Conservation (phyloP, 2,888 invertebrate species). For the Latrodectus elegans region DNA sequence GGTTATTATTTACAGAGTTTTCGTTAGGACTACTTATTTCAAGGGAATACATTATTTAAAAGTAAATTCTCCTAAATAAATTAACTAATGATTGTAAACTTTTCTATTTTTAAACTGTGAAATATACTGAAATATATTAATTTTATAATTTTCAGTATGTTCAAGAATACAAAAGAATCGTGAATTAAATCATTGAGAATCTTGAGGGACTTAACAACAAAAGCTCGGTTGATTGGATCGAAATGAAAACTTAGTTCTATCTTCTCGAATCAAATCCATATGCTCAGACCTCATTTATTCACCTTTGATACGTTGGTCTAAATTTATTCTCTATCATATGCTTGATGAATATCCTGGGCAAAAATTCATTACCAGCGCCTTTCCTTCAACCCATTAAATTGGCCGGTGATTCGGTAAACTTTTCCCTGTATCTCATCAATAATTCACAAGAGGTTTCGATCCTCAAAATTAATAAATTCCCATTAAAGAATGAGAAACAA, state of each 20-base stretch:
- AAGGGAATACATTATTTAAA: too few species aligned
- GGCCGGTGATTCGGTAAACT: background rate
- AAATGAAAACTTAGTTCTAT: slow-evolving; percentile 44
- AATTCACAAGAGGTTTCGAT: slow-evolving; percentile 40
- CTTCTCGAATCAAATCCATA: slow-evolving; percentile 38
- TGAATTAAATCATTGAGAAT: too few species aligned
- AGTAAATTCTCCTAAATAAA: too few species aligned
- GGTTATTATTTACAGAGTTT: too few species aligned
- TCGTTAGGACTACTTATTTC: too few species aligned
- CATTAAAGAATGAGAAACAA: slow-evolving; percentile 61
- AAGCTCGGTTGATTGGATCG: background rate
- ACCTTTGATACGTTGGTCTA: slow-evolving; percentile 11
- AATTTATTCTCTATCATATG: slow-evolving; percentile 52
- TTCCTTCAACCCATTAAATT: slow-evolving; percentile 9
- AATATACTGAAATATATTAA: too few species aligned
- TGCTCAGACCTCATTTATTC: slow-evolving; percentile 13
- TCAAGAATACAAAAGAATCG: too few species aligned
- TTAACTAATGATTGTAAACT: too few species aligned
- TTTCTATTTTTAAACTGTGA: too few species aligned
- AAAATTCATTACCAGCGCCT: slow-evolving; percentile 61
- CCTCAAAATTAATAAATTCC: slow-evolving; percentile 54
- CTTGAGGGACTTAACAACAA: too few species aligned
- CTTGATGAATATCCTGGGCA: slow-evolving; percentile 52
- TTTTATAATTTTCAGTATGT: too few species aligned
- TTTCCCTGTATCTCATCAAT: slow-evolving; percentile 29